Base-by-base conservation (phyloP, 2,113 vertebrate species). In the Rostratula benghalensis region DNA sequence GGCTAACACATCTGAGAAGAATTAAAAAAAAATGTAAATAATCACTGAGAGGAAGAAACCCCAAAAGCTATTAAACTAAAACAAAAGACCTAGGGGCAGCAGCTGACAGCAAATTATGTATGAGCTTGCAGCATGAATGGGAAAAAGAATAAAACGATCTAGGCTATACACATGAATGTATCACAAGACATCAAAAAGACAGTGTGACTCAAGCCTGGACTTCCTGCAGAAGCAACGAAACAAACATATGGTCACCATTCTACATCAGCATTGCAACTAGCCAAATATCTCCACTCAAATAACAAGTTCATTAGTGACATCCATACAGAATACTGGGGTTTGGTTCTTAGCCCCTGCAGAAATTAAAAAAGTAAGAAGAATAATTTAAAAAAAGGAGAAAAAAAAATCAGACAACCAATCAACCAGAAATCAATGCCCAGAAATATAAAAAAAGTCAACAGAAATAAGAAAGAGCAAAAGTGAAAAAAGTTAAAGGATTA, bases 21-120 rank as follows among this genome's bases (percentile, higher is more conserved):
- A 96, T 84, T 94, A 77, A 90, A 94, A 96, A 87, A 94, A 96
- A 87, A 93, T 51, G 68, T 95, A 96, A 96, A 96, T 95, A 97
- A 97, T 76, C n/a, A 88, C 50, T 5, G n/a, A 96, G 85, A 93
- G 80, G 88, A 90, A 96, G 90, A 92, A 93, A 95, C 30, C 87
- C 88, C n/a, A n/a, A 96, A 95, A 94, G 69, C 68, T 11, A 4
- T 86, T 95, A 95, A 95, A 89, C 86, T 89, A 93, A 94, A 96
- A 89, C 51, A 96, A 76, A 93, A 95, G 96, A 96, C 90, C 94
- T 75, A 87, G 25, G 83, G 95, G 95, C 95, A 94, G 96, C 92
- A 97, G 94, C 83, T 90, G 93, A 89, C 80, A 89, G 90, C 93
- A 93, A 92, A 96, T 97, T 96, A 93, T 86, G 68, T 67, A 96